Evolutionary conservation across 2,113 vertebrate species (phyloP).

Genomic region (Actenoides lindsayi): DNA sequence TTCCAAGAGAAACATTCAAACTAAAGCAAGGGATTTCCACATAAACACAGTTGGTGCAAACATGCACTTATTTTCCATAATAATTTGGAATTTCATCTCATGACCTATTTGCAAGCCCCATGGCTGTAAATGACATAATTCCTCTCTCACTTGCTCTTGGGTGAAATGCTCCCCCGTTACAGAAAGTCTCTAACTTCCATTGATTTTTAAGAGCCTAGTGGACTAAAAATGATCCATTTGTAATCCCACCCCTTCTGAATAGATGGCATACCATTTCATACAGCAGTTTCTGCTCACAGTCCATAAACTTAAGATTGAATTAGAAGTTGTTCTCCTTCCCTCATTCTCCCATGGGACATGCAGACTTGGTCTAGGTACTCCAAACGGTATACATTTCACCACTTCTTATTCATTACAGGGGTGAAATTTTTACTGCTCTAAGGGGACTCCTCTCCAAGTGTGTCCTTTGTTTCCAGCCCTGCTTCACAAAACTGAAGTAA

Average conservation of each 20-base stretch:
- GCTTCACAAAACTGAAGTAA: background rate
- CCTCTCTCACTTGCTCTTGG: background rate
- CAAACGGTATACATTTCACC: background rate
- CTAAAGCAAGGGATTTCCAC: background rate
- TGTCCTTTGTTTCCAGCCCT: background rate
- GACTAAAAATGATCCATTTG: background rate
- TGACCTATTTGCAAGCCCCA: background rate
- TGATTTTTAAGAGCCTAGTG: conserved; percentile 18
- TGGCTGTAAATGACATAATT: background rate
- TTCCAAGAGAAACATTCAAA: conserved; percentile 42
- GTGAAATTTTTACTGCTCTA: background rate
- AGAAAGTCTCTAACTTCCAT: background rate
- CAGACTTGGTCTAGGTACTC: background rate
- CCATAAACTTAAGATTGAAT: conserved; percentile 25
- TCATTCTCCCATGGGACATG: background rate
- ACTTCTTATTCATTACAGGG: background rate
- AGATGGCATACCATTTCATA: background rate
- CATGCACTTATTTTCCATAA: background rate
- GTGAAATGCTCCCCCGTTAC: background rate
- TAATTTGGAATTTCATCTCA: background rate
- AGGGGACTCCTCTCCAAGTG: background rate
- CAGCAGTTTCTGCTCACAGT: background rate
- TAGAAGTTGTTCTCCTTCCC: background rate
- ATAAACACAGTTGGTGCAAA: background rate
- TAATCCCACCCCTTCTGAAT: background rate